Evolutionary conservation across 2,888 invertebrate genomes (phyloP).

Genomic region (Lumbricus terrestris): DNA sequence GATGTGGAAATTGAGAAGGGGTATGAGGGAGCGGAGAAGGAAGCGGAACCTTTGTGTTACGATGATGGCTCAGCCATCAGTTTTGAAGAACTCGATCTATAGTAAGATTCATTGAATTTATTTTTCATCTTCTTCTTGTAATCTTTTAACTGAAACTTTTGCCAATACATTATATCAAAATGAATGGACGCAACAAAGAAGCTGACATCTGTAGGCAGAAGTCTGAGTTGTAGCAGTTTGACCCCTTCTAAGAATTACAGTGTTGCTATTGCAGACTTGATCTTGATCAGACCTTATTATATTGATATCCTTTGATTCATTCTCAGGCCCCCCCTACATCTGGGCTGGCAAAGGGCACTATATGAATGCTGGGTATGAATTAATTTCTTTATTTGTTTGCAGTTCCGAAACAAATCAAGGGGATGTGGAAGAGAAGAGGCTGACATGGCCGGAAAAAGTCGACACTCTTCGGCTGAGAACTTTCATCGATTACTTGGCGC

Average conservation of each 20-base stretch:
- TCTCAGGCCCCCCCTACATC: no score
- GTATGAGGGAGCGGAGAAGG: not conserved
- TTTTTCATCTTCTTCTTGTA: no score
- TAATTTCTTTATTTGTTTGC: no score
- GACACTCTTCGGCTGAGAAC: slow-evolving; percentile 54
- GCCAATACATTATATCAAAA: no score
- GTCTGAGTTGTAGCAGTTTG: not conserved
- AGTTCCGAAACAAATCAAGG: not conserved
- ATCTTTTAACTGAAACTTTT: no score
- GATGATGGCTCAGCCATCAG: not conserved
- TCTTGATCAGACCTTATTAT: not conserved
- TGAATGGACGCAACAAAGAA: no score
- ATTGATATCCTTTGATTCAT: not conserved
- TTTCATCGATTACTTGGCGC: slow-evolving; percentile 50
- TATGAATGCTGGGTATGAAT: no score
- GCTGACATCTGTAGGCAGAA: not conserved
- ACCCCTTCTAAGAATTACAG: not conserved
- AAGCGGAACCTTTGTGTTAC: not conserved
- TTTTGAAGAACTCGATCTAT: not conserved
- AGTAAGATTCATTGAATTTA: not conserved
- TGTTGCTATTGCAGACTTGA: not conserved
- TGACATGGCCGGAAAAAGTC: slow-evolving; percentile 45
- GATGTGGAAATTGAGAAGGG: not conserved
- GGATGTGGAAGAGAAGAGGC: slow-evolving; percentile 5
- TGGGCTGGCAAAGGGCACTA: no score